Evolutionary conservation across 2,113 vertebrate species (phyloP).

Genomic region (Calypte anna): DNA sequence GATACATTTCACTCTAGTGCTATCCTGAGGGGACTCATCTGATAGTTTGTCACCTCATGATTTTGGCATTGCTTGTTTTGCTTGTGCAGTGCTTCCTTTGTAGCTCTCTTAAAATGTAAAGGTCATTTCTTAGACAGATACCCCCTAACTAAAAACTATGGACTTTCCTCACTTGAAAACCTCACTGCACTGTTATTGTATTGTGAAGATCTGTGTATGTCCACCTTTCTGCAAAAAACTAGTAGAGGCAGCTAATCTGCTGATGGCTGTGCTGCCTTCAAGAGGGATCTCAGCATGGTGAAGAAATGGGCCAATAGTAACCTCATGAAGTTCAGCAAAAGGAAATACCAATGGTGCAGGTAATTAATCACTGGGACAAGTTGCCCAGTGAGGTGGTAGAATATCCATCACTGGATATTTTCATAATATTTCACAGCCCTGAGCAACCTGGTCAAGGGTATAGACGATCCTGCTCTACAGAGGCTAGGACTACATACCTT

Average conservation of each 20-base stretch:
- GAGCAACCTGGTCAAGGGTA: background rate
- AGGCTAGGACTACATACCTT: background rate
- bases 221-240: background rate
- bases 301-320: background rate
- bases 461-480: background rate
- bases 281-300: background rate
- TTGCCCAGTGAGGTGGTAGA: background rate
- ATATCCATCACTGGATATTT: background rate
- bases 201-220: background rate
- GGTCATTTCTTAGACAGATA: background rate
- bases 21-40: background rate
- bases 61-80: background rate
- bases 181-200: background rate
- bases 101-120: background rate
- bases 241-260: background rate
- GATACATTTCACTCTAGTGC: slow-evolving; percentile 1
- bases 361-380: background rate
- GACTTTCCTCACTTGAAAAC: background rate
- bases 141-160: background rate
- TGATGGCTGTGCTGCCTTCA: background rate
- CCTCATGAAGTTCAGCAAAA: background rate
- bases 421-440: background rate
- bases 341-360: background rate
- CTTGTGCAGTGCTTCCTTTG: background rate
- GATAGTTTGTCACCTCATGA: background rate